Evolutionary conservation across 2,888 invertebrate species (phyloP).

Genomic region (Nipponacmea schrenckii): DNA sequence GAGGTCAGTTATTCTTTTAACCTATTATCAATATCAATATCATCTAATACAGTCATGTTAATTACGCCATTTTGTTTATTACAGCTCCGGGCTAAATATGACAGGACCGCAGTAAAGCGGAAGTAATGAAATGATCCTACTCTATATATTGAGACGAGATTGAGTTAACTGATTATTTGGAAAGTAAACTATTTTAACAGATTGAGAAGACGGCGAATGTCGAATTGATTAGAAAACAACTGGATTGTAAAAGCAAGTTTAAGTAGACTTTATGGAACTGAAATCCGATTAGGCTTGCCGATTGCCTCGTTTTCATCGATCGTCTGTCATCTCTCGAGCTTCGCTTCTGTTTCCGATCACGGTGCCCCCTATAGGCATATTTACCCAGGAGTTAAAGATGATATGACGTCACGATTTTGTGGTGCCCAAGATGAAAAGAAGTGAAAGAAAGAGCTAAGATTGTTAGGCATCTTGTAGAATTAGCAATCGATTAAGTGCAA

Average conservation of each 20-base stretch:
- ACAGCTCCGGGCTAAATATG: too few relatives aligned
- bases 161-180: not conserved
- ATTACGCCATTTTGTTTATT: too few relatives aligned
- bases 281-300: not conserved
- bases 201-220: not conserved
- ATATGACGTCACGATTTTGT: not conserved
- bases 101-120: too few relatives aligned
- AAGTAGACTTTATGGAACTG: not conserved
- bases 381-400: not conserved
- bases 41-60: too few relatives aligned
- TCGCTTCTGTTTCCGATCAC: not conserved
- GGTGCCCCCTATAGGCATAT: not conserved
- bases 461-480: slow-evolving; percentile 3
- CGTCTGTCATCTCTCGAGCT: not conserved
- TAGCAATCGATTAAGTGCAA: slow-evolving; percentile 1
- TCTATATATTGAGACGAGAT: too few relatives aligned
- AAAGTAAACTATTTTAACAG: not conserved
- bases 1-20: too few relatives aligned
- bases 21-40: too few relatives aligned
- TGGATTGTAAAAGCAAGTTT: not conserved
- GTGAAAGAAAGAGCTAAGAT: not conserved
- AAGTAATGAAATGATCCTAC: too few relatives aligned
- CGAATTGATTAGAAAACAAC: not conserved
- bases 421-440: not conserved
- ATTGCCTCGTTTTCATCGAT: slow-evolving; percentile 5